phyloP scores from a whole-genome alignment of 2,797 vertebrate genomes.

The Pagetopsis macropterus region DNA sequence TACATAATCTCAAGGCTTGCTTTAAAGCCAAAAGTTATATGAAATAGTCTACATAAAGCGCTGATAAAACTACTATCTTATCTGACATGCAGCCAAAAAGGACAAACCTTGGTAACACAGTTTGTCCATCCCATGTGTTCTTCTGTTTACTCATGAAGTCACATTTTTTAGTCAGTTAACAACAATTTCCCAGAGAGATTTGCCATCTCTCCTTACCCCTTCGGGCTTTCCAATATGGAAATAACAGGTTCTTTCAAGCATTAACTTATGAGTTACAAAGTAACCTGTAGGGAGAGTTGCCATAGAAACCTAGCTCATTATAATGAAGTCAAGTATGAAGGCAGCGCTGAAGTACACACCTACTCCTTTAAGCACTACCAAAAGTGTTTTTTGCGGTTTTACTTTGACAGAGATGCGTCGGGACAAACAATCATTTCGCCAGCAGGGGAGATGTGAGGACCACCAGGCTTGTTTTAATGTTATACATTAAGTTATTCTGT shows the following conservation, averaged over 20 bases:
- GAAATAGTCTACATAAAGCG: background rate
- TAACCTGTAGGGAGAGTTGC: constrained; percentile 82
- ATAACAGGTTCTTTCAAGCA: constrained; percentile 77
- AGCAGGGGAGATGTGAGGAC: constrained; percentile 18
- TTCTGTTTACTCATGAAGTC: constrained; percentile 25
- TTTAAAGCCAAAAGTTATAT: background rate
- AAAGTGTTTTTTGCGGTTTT: constrained; percentile 49
- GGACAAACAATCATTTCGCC: constrained; percentile 31
- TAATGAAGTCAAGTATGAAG: constrained; percentile 68
- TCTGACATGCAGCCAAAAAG: background rate
- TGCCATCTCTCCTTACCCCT: constrained; percentile 43
- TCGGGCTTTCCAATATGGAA: constrained; percentile 62
- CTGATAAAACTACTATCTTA: background rate
- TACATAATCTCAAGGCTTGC: background rate
- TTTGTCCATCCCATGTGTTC: constrained; percentile 2
- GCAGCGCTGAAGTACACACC: constrained; percentile 49
- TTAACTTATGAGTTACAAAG: constrained; percentile 80
- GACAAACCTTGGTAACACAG: background rate
- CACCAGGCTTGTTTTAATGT: constrained; percentile 20
- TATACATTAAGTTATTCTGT: constrained; percentile 34
- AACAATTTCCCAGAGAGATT: constrained; percentile 54
- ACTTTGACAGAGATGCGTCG: constrained; percentile 36
- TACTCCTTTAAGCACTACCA: constrained; percentile 59
- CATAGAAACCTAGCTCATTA: constrained; percentile 83
- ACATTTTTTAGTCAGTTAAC: constrained; percentile 58